Evolutionary conservation across 2,888 invertebrate genomes (phyloP).

Genomic region (Aporophyla lueneburgensis): DNA sequence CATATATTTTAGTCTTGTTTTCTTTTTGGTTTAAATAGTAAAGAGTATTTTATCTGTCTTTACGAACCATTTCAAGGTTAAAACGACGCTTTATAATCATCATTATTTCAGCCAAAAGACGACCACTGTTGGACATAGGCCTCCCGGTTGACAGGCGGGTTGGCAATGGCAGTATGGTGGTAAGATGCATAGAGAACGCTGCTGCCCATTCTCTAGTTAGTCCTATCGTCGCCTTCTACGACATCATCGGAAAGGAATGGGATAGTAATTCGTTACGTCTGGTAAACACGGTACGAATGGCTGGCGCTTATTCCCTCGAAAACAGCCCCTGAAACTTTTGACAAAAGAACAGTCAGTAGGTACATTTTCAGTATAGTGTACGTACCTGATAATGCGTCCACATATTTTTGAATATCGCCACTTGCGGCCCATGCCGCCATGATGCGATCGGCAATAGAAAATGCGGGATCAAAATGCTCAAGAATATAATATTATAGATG

Average conservation of each 20-base stretch:
- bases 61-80: not conserved
- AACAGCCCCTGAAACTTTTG: not conserved
- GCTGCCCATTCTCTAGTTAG: no score
- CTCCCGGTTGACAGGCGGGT: no score
- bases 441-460: conserved; percentile 93
- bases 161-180: no score
- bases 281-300: no score
- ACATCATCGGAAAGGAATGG: no score
- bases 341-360: not conserved
- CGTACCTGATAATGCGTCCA: conserved; percentile 94
- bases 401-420: conserved; percentile 95
- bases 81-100: no score
- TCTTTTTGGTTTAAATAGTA: not conserved
- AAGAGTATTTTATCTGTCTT: not conserved
- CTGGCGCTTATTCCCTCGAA: not conserved
- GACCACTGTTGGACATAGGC: no score
- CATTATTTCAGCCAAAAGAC: no score
- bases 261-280: no score
- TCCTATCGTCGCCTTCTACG: no score
- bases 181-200: no score
- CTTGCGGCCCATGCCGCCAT: conserved; percentile 93
- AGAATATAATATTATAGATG: conserved; percentile 94
- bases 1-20: not conserved
- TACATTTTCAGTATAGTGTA: not conserved
- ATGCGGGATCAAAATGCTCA: conserved; percentile 93